Evolutionary conservation across 2,113 vertebrate genomes (phyloP), one percentile per base, ranked within the genome.

Genomic region (Vireo altiloquus): DNA sequence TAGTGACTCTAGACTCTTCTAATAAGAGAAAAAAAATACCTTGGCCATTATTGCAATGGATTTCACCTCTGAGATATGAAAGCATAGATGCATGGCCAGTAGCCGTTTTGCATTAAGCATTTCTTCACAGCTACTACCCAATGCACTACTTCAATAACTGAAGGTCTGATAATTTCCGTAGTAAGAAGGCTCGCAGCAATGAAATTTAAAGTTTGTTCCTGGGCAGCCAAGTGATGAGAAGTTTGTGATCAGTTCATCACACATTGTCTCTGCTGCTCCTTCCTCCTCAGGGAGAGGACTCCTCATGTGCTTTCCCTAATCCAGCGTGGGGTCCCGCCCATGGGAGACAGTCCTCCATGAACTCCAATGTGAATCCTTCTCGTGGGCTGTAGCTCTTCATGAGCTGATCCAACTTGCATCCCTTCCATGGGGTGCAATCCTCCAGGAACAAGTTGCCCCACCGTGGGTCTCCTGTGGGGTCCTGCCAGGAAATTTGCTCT

Each of bases 281-380:
- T 69, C 35, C 27, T 76, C 8, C 25, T 47, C 40, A 54, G 21
- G 18, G 25, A 53, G 30, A 69, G 15, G 30, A 42, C 14, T 69
- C 14, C 14, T 47, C 47, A 46, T 0, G 0, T 0, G 0, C 30
- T 61, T 76, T n/a, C 6, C n/a, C 13, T 39, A 59, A 74, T 46
- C 33, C 20, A 68, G 7, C 3, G 0, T 24, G 5, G 28, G 11
- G 16, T 60, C 30, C 53, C 10, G 4, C 40, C 21, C 24, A 27
- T 40, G 30, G 30, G 39, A 60, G 10, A 20, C 10, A 59, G 52
- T 52, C 19, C 33, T 46, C 33, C 44, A 33, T 44, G 8, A 44
- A 57, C 18, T 50, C 22, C 33, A 16, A 8, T 3, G 2, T 63
- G 68, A 81, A 33, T 81, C 19, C 28, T 74, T 44, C 52, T 33